Evolutionary conservation across 1,140 invertebrate species (phyloP).

Genomic region (Babylonia areolata): DNA sequence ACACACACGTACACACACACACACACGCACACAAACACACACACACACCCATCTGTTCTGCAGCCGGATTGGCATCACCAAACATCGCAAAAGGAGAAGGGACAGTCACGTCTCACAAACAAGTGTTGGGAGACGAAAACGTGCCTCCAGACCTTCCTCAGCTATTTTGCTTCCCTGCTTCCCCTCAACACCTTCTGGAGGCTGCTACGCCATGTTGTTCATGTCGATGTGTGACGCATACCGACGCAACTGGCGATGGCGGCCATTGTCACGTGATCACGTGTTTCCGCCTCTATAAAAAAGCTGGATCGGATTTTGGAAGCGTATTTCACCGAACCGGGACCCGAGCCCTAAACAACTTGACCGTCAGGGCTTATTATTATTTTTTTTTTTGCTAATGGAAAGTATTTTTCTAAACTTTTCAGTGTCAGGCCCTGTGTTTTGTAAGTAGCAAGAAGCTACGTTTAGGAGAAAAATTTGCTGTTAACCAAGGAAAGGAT

Average conservation of each 20-base stretch:
- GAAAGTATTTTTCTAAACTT: too few relatives aligned
- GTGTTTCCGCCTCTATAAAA: background rate
- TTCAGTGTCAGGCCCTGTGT: too few relatives aligned
- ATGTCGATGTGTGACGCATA: background rate
- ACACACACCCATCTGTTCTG: background rate
- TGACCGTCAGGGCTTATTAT: too few relatives aligned
- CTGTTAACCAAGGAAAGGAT: too few relatives aligned
- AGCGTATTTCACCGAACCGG: too few relatives aligned
- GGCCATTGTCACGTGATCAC: background rate
- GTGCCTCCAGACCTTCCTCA: background rate
- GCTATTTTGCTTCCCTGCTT: background rate
- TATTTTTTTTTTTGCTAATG: too few relatives aligned
- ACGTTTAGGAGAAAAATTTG: too few relatives aligned
- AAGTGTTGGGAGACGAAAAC: background rate
- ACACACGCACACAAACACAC: too few relatives aligned
- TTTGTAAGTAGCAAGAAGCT: too few relatives aligned
- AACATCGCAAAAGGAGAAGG: background rate
- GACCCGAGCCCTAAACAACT: too few relatives aligned
- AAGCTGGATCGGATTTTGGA: background rate
- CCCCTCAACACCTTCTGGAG: background rate
- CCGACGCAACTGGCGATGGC: background rate
- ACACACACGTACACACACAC: too few relatives aligned
- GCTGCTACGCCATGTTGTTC: background rate
- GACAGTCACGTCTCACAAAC: background rate
- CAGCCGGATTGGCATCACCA: background rate